Conservation (phyloP, 2,797 vertebrate species). For the Syngnathus rostellatus region DNA sequence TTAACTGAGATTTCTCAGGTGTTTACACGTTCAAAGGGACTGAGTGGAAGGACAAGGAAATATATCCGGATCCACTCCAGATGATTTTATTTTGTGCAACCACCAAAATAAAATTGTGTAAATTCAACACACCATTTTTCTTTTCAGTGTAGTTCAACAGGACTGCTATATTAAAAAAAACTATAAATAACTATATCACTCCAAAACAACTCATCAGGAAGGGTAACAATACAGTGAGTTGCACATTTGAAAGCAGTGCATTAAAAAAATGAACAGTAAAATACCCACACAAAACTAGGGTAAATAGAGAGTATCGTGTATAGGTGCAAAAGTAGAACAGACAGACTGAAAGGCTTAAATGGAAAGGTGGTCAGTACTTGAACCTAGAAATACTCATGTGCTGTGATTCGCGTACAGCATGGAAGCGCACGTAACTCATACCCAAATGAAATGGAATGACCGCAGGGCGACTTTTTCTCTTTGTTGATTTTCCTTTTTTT, state of each 20-base stretch:
- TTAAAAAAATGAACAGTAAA: constrained; percentile 51
- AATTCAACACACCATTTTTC: no score
- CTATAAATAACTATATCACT: constrained; percentile 59
- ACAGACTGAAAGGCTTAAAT: constrained; percentile 40
- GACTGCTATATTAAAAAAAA: not conserved
- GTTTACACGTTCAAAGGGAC: no score
- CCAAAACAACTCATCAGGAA: constrained; percentile 37
- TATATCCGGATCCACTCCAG: no score
- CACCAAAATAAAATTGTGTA: no score
- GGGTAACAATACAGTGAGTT: constrained; percentile 50
- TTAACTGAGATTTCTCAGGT: no score
- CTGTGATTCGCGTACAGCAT: constrained; percentile 7
- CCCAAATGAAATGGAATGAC: constrained; percentile 60
- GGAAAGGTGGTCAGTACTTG: constrained; percentile 38
- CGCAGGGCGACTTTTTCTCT: constrained; percentile 34
- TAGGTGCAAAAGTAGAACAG: constrained; percentile 47
- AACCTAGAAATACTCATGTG: constrained; percentile 38
- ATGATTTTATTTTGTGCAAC: no score
- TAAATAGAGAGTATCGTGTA: constrained; percentile 33
- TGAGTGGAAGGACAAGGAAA: no score
- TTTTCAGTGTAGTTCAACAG: not conserved
- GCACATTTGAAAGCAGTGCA: constrained; percentile 59
- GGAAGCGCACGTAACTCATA: constrained; percentile 21
- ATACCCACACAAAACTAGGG: constrained; percentile 52
- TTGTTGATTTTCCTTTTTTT: constrained; percentile 20